Conservation (phyloP, 2,113 vertebrate species). For the Hipposideros armiger region DNA sequence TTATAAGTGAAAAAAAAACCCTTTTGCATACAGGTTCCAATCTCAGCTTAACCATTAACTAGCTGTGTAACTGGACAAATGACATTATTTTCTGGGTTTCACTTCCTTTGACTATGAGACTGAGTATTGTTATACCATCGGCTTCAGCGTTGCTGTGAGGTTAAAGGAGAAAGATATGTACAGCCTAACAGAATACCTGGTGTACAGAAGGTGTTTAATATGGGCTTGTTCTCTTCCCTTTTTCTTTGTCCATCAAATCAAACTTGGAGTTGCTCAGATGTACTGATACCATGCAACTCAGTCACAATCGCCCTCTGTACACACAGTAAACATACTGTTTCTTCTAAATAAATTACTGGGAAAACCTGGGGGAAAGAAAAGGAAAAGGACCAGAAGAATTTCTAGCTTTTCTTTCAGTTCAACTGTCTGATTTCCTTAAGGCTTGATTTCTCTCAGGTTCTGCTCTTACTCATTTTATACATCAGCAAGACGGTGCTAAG, state of each 20-base stretch:
- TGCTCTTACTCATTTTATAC: neutral
- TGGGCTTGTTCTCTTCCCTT: neutral
- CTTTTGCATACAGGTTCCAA: neutral
- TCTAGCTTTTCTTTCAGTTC: neutral
- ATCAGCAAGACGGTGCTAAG: neutral
- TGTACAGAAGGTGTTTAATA: neutral
- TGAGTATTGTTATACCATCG: neutral
- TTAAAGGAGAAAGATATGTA: neutral
- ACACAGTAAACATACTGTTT: neutral
- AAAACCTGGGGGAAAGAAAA: neutral
- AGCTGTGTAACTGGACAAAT: neutral
- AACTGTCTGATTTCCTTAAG: neutral
- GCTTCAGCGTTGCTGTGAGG: neutral
- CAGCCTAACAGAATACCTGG: neutral
- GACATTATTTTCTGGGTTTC: neutral
- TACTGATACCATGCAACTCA: neutral
- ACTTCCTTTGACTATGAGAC: neutral
- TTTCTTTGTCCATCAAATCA: constrained; percentile 4
- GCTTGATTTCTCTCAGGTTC: neutral
- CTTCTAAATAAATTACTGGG: constrained; percentile 12
- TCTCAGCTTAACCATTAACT: neutral
- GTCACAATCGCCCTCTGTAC: neutral
- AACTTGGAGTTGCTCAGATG: neutral
- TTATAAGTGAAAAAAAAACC: neutral
- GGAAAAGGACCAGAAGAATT: neutral